Evolutionary conservation across 2,888 invertebrate species (phyloP).

Genomic region (Hydriomena furcata): DNA sequence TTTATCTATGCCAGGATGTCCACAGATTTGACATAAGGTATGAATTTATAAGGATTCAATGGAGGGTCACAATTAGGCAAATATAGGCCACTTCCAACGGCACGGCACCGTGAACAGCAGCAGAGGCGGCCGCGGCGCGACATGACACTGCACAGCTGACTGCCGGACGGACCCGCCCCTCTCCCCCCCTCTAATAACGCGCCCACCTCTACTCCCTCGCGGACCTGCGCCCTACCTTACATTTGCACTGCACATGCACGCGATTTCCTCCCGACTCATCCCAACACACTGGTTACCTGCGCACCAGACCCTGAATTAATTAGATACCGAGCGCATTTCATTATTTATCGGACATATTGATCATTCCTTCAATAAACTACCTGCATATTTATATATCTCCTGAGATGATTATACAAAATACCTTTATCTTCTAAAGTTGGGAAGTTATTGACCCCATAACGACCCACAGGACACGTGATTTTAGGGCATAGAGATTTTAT

Average conservation of each 20-base stretch:
- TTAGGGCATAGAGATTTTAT: conserved; percentile 23
- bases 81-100: conserved; percentile 72
- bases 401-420: conserved; percentile 10
- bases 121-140: conserved; percentile 55
- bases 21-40: conserved; percentile 10
- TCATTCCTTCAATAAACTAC: background rate
- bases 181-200: conserved; percentile 47
- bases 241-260: conserved; percentile 55
- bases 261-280: conserved; percentile 36
- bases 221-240: conserved; percentile 58
- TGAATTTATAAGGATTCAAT: conserved; percentile 46
- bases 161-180: conserved; percentile 62
- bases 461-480: conserved; percentile 79
- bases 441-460: conserved; percentile 79
- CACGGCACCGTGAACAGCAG: conserved; percentile 38
- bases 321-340: background rate
- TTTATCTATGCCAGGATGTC: conserved; percentile 9
- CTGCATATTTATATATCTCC: conserved; percentile 12
- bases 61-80: conserved; percentile 57
- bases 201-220: conserved; percentile 47
- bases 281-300: conserved; percentile 29
- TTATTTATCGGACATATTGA: background rate
- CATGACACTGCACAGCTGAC: conserved; percentile 81
- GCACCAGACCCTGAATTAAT: conserved; percentile 11
- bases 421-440: conserved; percentile 20